Evolutionary conservation across 64 coral and sea anemone species (phyloP), one percentile per base, ranked within the genome.

Genomic region (Hydrozoanthus tunicans): DNA sequence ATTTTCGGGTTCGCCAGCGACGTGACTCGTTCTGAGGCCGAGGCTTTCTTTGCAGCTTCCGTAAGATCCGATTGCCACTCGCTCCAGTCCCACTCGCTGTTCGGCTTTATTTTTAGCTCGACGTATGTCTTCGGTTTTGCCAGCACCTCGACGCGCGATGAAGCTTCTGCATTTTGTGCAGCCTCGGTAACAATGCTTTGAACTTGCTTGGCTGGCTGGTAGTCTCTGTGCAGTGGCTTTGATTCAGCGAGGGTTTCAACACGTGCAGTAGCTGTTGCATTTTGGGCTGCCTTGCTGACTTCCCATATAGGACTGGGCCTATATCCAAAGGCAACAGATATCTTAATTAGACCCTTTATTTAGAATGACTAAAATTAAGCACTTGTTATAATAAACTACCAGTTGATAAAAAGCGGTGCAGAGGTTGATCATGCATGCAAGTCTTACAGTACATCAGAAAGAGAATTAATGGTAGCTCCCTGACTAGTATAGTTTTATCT

Each of bases 11-110:
- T 82, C 14, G 97, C 82, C 56, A 99, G 74, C 0, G 51, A 7
- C 1, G 92, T 9, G 58, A 93, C 92, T 79, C 89, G 80, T 14
- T 99, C 97, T 23, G 97, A 96, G 5, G 94, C 62, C 51, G 90
- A 62, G 8, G 92, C 97, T 68, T 91, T 83, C 77, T 90, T 99
- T 10, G 97, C 92, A 17, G 97, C 97, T 68, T 94, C 83, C 24
- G 94, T 92, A 23, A 99, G 78, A 55, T 93, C 94, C 5, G 83
- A 85, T 66, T 99, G 71, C 97, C 97, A 99, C 51, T 96, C 94
- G n/a, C 97, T 91, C 97, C 97, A 99, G 70, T 99, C 97, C 97
- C 97, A 99, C 0, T 96, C 81, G 91, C 94, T 96, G 12, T 91
- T 89, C 17, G 89, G 59, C 62, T 99, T 99, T n/a, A 95, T 99